Conservation (phyloP, 2,113 vertebrate species). For the Thunnus maccoyii region DNA sequence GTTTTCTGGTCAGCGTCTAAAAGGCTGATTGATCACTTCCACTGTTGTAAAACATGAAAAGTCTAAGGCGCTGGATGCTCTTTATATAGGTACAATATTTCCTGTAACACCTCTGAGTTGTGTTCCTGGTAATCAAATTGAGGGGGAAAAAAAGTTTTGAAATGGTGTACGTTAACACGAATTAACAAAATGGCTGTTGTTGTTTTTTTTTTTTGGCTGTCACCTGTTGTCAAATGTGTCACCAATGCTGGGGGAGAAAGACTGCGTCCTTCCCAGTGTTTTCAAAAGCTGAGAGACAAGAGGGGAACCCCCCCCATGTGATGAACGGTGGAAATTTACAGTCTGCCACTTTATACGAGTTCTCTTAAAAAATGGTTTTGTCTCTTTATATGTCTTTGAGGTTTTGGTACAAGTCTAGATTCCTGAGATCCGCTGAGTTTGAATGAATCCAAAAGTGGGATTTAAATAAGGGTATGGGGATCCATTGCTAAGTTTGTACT, state of each 20-base stretch:
- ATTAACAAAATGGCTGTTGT: constrained; percentile 53
- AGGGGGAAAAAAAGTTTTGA: constrained; percentile 20
- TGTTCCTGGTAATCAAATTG: constrained; percentile 26
- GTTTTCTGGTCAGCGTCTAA: background rate
- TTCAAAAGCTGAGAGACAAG: constrained; percentile 3
- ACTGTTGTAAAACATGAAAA: constrained; percentile 17
- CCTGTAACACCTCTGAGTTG: constrained; percentile 28
- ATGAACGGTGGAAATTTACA: constrained; percentile 51
- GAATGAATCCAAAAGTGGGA: constrained; percentile 31
- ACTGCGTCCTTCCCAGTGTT: constrained; percentile 34
- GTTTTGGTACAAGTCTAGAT: constrained; percentile 65
- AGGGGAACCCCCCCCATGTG: constrained; percentile 10
- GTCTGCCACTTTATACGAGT: constrained; percentile 56
- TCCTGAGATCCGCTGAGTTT: constrained; percentile 37
- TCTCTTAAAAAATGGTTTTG: constrained; percentile 54
- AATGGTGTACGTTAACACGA: constrained; percentile 44
- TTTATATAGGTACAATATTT: constrained; percentile 42
- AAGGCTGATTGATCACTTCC: constrained; percentile 31
- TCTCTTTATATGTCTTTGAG: constrained; percentile 54
- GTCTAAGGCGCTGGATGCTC: constrained; percentile 39
- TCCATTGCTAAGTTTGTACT: constrained; percentile 54
- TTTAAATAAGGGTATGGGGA: constrained; percentile 34
- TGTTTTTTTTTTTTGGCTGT: constrained; percentile 25
- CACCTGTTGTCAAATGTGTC: constrained; percentile 64
- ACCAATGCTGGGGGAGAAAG: constrained; percentile 31